Evolutionary conservation across 2,888 invertebrate genomes (phyloP).

Genomic region (Labia minor): DNA sequence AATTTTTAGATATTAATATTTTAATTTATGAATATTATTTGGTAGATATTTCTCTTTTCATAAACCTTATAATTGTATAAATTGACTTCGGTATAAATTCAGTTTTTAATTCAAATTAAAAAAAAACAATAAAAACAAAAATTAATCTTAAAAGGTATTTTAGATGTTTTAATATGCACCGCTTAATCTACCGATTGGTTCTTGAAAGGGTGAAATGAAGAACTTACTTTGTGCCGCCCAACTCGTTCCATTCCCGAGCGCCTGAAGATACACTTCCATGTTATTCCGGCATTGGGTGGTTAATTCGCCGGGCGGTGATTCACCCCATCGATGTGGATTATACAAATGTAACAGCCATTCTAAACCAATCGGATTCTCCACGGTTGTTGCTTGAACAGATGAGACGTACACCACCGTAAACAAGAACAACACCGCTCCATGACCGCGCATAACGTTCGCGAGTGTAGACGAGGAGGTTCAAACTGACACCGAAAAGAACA

Average conservation of each 20-base stretch:
- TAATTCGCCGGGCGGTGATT: slow-evolving; percentile 38
- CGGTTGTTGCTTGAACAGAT: background rate
- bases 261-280: slow-evolving; percentile 46
- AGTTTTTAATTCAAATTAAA: too few relatives aligned
- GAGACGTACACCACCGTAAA: background rate
- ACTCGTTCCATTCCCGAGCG: slow-evolving; percentile 45
- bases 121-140: too few relatives aligned
- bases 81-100: too few relatives aligned
- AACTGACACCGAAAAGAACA: background rate
- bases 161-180: too few relatives aligned
- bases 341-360: slow-evolving; percentile 54
- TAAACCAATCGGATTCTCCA: slow-evolving; percentile 33
- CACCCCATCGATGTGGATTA: slow-evolving; percentile 51
- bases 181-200: too few relatives aligned
- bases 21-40: too few relatives aligned
- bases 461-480: background rate
- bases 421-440: background rate
- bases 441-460: background rate
- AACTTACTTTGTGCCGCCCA: slow-evolving; percentile 75
- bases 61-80: too few relatives aligned
- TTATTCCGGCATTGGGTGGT: slow-evolving; percentile 46
- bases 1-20: too few relatives aligned
- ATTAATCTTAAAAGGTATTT: too few relatives aligned
- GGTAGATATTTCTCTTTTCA: too few relatives aligned
- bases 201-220: too few relatives aligned